Percentiles rank a stretch among this genome's conserved stretches.
These are phyloP conservation scores for Eupithecia centaureata DNA, from an alignment of 2,888 invertebrate genomes.

Conservation along the genomic window DNA sequence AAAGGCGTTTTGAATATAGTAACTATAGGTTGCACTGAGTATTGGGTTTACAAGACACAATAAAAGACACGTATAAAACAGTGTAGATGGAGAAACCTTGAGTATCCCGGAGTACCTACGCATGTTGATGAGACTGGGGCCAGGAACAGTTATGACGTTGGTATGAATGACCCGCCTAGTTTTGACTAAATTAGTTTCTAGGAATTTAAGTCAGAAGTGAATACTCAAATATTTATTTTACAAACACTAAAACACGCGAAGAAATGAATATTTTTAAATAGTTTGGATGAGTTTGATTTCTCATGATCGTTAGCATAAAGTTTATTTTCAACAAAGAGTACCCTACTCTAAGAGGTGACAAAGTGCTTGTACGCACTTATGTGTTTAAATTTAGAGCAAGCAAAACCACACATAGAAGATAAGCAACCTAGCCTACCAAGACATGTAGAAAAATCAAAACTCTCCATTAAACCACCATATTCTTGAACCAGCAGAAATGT, in stretches of 20 bases:
- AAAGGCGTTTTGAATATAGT: no score
- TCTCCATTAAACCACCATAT: background rate
- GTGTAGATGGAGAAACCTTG: background rate
- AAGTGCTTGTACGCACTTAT: no score
- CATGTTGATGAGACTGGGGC: background rate
- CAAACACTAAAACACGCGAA: background rate
- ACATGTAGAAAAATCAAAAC: background rate
- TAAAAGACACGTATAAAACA: no score
- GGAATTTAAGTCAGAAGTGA: background rate
- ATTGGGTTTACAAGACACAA: background rate
- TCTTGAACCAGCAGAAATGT: constrained; percentile 13
- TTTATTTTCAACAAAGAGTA: no score
- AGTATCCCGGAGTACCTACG: background rate
- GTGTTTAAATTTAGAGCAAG: background rate
- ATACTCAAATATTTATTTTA: background rate
- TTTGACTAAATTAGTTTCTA: background rate
- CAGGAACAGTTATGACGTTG: constrained; percentile 1
- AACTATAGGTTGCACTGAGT: background rate
- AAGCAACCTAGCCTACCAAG: background rate
- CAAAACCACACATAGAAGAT: no score
- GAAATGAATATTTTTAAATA: background rate
- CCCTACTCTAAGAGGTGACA: no score
- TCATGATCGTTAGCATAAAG: no score
- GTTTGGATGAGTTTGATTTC: background rate
- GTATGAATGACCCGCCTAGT: background rate